Evolutionary conservation across 64 coral and sea anemone species (phyloP), one percentile per base, ranked within the genome.

Genomic region (Acropora tenuis): DNA sequence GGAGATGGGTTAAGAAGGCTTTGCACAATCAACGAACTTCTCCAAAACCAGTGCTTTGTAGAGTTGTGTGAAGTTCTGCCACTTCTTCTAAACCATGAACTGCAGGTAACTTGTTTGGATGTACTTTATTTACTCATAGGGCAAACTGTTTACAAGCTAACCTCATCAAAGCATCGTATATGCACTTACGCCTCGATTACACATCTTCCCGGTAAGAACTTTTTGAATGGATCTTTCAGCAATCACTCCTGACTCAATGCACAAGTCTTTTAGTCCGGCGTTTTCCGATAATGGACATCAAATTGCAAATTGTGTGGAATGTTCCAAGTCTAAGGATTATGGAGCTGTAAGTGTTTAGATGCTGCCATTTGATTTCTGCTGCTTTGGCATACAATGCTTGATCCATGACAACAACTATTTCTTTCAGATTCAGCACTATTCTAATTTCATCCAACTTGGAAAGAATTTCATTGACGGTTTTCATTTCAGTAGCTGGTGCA

Each of bases 361-460:
- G 65, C 20, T 88, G 73, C 86, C 86, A 88, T 74, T 18, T 53
- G 69, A 88, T 75, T 4, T 88, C 86, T 4, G 67, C 65, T 79
- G 87, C 87, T 73, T 89, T 89, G 17, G 87, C 87, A 76, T 89
- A 89, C 9, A 84, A 91, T 83, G 89, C 69, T 91, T 91, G 89
- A 42, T 83, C 89, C 17, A 90, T 65, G 48, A 90, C 77, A 19
- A 41, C 57, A 30, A 80, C 76, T n/a, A 90, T 50, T 57, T 48
- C 77, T 47, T 90, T 48, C 48, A 90, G 63, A 42, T 61, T 60
- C 2, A 90, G 47, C 41, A 59, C 47, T 41, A 81, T 68, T 75
- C 72, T 91, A 42, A 91, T 91, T 15, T 82, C 53, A 30, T 69
- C 43, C 16, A 78, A 58, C 69, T 90, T 77, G 47, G 46, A 66